Conservation (phyloP, 1,140 invertebrate species). For the Thaumatotibia leucotreta region DNA sequence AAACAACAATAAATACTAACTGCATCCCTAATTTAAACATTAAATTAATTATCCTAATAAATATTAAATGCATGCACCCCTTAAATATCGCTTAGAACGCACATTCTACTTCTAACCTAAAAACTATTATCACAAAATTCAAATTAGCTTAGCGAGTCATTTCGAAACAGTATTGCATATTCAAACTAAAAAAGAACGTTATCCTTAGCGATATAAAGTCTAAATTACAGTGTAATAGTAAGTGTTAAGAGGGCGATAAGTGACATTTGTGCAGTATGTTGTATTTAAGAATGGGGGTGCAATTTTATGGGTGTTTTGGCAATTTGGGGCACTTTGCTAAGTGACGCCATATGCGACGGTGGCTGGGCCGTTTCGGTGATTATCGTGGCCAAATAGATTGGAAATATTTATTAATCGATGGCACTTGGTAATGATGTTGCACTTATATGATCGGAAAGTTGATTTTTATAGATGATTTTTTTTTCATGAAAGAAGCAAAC, state of each 20-base stretch:
- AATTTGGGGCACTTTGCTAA: not conserved
- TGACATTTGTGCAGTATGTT: not conserved
- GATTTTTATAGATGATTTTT: not conserved
- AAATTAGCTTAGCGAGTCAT: not conserved
- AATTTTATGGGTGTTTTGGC: not conserved
- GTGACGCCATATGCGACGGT: not conserved
- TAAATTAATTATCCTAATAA: constrained; percentile 8
- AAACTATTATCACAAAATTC: not conserved
- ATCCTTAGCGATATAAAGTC: not conserved
- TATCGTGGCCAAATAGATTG: not conserved
- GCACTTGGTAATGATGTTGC: too few species aligned
- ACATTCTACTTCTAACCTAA: not conserved
- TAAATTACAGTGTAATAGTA: not conserved
- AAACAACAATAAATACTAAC: constrained; percentile 1
- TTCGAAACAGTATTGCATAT: not conserved
- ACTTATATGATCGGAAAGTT: not conserved
- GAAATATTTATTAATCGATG: not conserved
- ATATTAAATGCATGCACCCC: constrained; percentile 7
- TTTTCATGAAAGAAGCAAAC: too few species aligned
- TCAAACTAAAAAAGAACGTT: not conserved
- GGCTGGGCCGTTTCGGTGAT: not conserved
- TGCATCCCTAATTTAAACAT: constrained; percentile 5
- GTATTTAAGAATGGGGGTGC: not conserved
- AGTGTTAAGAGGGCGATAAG: not conserved
- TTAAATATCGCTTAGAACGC: not conserved